Base-by-base conservation (phyloP, 2,888 invertebrate genomes). In the Pelosia muscerda region DNA sequence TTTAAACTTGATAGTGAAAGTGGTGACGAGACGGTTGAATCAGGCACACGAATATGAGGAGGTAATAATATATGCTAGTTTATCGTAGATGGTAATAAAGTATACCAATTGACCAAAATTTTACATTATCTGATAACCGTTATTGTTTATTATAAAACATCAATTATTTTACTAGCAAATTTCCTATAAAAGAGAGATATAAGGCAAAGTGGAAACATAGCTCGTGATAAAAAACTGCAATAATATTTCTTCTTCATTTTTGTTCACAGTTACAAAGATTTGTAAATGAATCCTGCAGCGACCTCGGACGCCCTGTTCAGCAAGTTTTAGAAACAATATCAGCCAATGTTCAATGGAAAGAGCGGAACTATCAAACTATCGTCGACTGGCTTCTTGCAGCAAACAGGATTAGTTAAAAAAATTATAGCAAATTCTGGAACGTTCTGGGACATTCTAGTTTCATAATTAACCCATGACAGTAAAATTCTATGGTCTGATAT, bases 291-390 rank as follows among this genome's bases (percentile, higher is more conserved):
- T 96, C 96, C 66, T 94, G 95, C 69, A 95, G 96, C 57, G 97
- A 97, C 68, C 94, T 97, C 19, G 97, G 97, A 0, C 92, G 98
- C 73, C 96, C 97, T 0, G 96, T 97, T 0, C 96, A 96, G 71
- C 98, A 98, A 90, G 96, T 97, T 0, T 90, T 98, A 11, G 98
- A 98, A 85, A 96, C 97, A 64, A 97, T 97, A 0, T 96, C 97
- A 77, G 96, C 97, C 5, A 98, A 98, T 86, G 97, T 98, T 0
- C 96, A 96, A 76, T 99, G 98, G 98, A 97, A 97, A 96, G 94
- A 96, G 64, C 95, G 94, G 60, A 97, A 98, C 91, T 97, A 97
- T 84, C 92, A 96, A 65, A 95, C 95, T 2, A 97, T 98, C 70
- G 95, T 96, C 4, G 92, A 96, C 42, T 98, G 98, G 98, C 90